Evolutionary conservation across 2,113 vertebrate species (phyloP).

Genomic region (Melospiza melodia): DNA sequence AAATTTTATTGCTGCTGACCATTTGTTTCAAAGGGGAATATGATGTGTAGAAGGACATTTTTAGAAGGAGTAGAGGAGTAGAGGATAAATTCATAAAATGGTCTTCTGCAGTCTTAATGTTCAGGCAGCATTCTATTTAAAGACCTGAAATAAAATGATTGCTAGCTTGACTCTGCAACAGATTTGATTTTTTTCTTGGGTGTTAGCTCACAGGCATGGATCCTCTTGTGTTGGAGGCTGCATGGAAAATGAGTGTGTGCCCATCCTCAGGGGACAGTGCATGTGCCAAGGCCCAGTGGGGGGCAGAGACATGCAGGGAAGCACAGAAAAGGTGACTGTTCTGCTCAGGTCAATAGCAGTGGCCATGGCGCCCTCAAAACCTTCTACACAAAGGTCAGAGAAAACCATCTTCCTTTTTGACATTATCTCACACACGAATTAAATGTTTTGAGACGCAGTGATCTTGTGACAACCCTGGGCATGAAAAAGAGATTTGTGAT

Average conservation of each 20-base stretch:
- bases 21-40: not conserved
- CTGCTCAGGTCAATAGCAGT: not conserved
- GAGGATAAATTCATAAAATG: not conserved
- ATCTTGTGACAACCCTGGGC: not conserved
- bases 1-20: conserved; percentile 6
- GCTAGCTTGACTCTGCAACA: not conserved
- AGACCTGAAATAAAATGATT: not conserved
- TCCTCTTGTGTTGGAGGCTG: not conserved
- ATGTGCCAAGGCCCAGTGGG: not conserved
- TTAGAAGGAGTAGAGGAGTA: not conserved
- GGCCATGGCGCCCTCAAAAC: not conserved
- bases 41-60: not conserved
- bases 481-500: not conserved
- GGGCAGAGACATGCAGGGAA: not conserved
- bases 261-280: not conserved
- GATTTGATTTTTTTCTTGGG: not conserved
- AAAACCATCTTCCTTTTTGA: not conserved
- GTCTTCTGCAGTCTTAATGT: not conserved
- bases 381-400: not conserved
- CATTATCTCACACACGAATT: accelerated
- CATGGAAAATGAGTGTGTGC: not conserved
- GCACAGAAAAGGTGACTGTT: not conserved
- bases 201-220: not conserved
- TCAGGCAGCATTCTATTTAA: not conserved
- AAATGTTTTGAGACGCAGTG: not conserved